Percentiles rank a stretch among this genome's conserved stretches.
Evolutionary conservation across 2,113 vertebrate genomes (phyloP).

Genomic region (Astur gentilis): DNA sequence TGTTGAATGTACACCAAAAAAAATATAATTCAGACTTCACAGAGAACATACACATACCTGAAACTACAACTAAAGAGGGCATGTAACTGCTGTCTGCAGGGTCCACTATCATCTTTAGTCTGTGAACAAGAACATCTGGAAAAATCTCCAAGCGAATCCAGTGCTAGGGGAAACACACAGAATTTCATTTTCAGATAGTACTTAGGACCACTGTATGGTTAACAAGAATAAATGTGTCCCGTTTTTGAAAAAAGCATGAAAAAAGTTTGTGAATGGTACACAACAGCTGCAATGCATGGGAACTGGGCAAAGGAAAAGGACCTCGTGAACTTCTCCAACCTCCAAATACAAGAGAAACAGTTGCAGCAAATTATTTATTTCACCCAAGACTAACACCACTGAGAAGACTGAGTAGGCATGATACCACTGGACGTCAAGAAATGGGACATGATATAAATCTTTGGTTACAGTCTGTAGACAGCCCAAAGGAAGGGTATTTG

Average conservation of each 20-base stretch:
- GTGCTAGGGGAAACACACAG: conserved; percentile 75
- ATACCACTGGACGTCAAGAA: background rate
- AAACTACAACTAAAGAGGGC: conserved; percentile 96
- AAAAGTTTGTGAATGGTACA: background rate
- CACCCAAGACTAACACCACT: background rate
- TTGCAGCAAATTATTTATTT: background rate
- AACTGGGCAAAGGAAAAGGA: background rate
- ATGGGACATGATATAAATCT: background rate
- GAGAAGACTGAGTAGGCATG: background rate
- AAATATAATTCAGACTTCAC: background rate
- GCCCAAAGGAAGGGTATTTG: background rate
- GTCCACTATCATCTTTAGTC: conserved; percentile 93
- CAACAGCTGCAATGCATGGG: background rate
- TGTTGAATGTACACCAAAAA: background rate
- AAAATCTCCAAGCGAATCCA: conserved; percentile 98
- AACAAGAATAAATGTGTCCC: background rate
- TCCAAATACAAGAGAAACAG: background rate
- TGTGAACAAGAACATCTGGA: conserved; percentile 92
- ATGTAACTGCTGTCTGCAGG: conserved; percentile 99
- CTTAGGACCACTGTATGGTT: background rate
- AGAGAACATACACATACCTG: conserved; percentile 73
- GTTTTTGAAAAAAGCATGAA: background rate
- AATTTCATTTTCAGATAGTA: background rate
- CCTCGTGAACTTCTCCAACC: background rate
- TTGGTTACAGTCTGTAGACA: background rate